A percentile compares a stretch with the other conserved stretches of the same genome.
Conservation (phyloP, 2,888 invertebrate genomes). For the Argyresthia goedartella region DNA sequence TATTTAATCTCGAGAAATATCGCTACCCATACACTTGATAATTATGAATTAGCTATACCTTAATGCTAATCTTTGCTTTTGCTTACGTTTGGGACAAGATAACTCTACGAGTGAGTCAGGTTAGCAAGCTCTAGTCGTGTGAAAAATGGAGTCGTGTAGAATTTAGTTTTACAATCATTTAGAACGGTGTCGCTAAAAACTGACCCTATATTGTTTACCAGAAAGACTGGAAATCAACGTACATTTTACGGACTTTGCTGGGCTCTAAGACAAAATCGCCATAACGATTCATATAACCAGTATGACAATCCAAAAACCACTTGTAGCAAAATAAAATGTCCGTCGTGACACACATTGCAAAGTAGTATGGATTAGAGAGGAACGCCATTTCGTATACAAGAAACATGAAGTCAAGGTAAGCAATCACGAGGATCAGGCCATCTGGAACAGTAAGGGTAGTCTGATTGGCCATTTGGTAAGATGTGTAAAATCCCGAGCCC, state of each 20-base stretch:
- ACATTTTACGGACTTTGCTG: conserved; percentile 52
- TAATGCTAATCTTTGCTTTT: too few relatives aligned
- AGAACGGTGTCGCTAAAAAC: too few relatives aligned
- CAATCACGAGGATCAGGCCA: conserved; percentile 41
- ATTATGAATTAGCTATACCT: too few relatives aligned
- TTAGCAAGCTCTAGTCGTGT: too few relatives aligned
- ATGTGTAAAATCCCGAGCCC: too few relatives aligned
- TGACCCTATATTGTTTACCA: not conserved
- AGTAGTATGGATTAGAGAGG: conserved; percentile 40
- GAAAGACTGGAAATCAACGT: conserved; percentile 19
- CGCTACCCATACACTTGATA: not conserved
- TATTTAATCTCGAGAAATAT: not conserved
- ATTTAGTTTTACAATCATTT: too few relatives aligned
- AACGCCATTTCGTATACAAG: conserved; percentile 65
- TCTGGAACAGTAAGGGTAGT: conserved; percentile 34
- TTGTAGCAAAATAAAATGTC: conserved; percentile 55
- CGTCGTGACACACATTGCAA: conserved; percentile 35
- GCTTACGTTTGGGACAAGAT: too few relatives aligned
- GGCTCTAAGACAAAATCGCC: conserved; percentile 59
- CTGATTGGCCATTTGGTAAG: too few relatives aligned
- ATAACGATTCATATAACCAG: conserved; percentile 59
- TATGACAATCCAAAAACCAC: conserved; percentile 55
- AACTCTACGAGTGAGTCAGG: too few relatives aligned
- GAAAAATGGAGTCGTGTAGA: too few relatives aligned
- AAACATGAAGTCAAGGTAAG: conserved; percentile 53